Base-by-base conservation (phyloP, 1,140 invertebrate species). In the Lasioglossum albipes region DNA sequence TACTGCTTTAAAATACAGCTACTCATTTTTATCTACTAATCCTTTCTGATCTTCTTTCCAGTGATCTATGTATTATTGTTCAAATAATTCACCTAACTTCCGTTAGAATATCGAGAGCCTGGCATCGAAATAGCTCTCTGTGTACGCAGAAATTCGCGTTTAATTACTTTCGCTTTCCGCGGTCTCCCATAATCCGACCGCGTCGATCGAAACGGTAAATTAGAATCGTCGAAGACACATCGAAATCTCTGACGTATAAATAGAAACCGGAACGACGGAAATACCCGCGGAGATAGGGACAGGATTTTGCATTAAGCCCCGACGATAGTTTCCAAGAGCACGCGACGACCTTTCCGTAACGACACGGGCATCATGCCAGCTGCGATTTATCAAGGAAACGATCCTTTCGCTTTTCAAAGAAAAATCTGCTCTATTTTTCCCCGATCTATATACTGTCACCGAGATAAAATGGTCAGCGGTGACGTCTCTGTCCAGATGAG, bases 241-340 rank as follows among this genome's bases (percentile, higher is more conserved):
- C 59, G 61, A 42, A 36, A 69, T 70, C 36, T 18, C 54, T 36
- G 27, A 18, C 52, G 22, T 36, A 41, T 18, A 62, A 70, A 77
- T 61, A 61, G 41, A 59, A 70, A 70, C 18, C 57, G 54, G 27
- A 61, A 77, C 27, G 41, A 77, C 22, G 22, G 66, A 52, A 52
- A 61, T 70, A 71, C 61, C 61, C 42, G 27, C 10, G 31, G 27
- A 41, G 42, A 77, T 71, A 52, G 67, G 0, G 16, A 57, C 41
- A 49, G 65, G 75, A 68, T 68, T 76, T 75, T 49, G 7, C 52
- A 31, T 76, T 69, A 67, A 67, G 36, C 64, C 16, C 49, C 4
- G 52, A 59, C n/a, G 74, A 75, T 75, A 59, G 74, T 75, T 75
- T 75, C 74, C 49, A 75, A 68, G 64, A 67, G 64, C 64, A 68